Base-by-base conservation (phyloP, 2,113 vertebrate species). In the Pitta sordida region DNA sequence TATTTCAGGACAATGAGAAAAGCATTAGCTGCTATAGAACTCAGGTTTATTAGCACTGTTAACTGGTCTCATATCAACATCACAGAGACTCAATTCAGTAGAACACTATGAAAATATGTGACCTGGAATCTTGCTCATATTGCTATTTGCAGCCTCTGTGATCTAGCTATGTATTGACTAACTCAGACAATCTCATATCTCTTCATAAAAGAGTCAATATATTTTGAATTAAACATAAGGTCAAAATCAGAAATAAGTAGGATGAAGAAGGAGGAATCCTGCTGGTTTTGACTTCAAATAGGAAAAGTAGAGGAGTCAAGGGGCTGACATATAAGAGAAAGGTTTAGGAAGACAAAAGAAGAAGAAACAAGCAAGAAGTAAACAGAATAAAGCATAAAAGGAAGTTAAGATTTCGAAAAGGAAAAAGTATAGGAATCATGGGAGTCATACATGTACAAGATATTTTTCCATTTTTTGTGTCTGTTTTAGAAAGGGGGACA, bases 231-330 rank as follows among this genome's bases (percentile, higher is more conserved):
- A 80, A 48, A 77, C 11, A 77, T 51, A 70, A 77, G 59, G 75
- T 83, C 71, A 94, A 94, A 88, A 46, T 2, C 52, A 88, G 37
- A 59, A 86, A 87, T 36, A 5, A 77, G 18, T 82, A 46, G 15
- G 41, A 58, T 32, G 44, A 85, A 27, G 53, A 34, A 77, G 49
- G 29, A 90, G 85, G 53, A 82, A 88, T 90, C 46, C 67, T 88
- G 78, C 29, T 91, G 75, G 18, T 75, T 84, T 91, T 83, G 34
- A 83, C 70, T 93, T 94, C 82, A 96, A 53, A 95, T n/a, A 85
- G 23, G 10, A 85, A 69, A 8, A 87, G 11, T n/a, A 84, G 58
- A n/a, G 58, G 41, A 94, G 32, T 71, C 41, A 90, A 71, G 58
- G 39, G 58, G 80, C 14, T 82, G 46, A 90, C 80, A 91, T 41